A percentile compares a stretch with the other conserved stretches of the same genome.
Evolutionary conservation across 2,888 invertebrate species (phyloP).

Genomic region (Charanyca ferruginea): DNA sequence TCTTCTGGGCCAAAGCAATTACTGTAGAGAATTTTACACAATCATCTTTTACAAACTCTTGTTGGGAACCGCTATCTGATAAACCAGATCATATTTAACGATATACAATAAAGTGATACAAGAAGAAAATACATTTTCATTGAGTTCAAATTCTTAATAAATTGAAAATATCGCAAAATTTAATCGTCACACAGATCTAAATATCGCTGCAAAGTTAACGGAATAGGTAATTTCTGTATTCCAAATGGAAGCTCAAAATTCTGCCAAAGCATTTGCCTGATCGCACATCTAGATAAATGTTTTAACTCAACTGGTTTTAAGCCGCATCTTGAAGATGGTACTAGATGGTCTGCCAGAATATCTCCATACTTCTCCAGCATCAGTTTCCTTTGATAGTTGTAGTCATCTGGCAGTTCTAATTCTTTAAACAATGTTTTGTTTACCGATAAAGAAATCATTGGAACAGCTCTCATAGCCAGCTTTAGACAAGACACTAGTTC

Average conservation of each 20-base stretch:
- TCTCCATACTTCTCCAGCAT: slow-evolving; percentile 85
- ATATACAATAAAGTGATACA: background rate
- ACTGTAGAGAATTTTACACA: too few species aligned
- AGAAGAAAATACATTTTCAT: slow-evolving; percentile 2
- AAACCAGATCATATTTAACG: background rate
- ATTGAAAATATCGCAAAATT: slow-evolving; percentile 56
- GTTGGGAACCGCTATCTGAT: background rate
- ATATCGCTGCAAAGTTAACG: slow-evolving; percentile 93
- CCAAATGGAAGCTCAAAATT: slow-evolving; percentile 95
- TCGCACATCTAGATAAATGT: slow-evolving; percentile 94
- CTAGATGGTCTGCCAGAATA: slow-evolving; percentile 90
- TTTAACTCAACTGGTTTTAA: slow-evolving; percentile 93
- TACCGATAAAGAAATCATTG: slow-evolving; percentile 89
- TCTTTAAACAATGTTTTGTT: slow-evolving; percentile 78
- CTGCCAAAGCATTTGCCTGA: slow-evolving; percentile 92
- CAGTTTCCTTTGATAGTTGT: slow-evolving; percentile 85
- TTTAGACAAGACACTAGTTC: slow-evolving; percentile 93
- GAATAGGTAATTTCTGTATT: slow-evolving; percentile 93
- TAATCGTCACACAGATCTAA: slow-evolving; percentile 94
- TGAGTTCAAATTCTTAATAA: slow-evolving; percentile 27
- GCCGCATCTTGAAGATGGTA: slow-evolving; percentile 92
- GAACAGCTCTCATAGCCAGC: slow-evolving; percentile 92
- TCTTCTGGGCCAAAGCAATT: too few species aligned
- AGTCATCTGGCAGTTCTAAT: slow-evolving; percentile 81
- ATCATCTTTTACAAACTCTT: background rate